Evolutionary conservation across 2,888 invertebrate species (phyloP).

Genomic region (Glaucopsyche alexis): DNA sequence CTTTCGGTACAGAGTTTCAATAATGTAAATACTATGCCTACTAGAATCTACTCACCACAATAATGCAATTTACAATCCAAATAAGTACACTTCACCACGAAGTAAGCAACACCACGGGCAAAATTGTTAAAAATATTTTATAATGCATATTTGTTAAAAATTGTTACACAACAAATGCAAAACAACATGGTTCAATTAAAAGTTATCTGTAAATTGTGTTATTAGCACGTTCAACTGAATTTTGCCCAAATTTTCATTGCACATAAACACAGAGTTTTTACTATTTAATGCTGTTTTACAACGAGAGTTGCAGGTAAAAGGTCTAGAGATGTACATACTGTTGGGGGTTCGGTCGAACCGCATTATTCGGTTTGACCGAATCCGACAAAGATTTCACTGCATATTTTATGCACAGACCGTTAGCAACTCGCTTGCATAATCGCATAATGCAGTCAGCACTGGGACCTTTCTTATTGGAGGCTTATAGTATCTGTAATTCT

Average conservation of each 20-base stretch:
- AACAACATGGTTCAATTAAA: not conserved
- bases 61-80: too few relatives aligned
- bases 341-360: not conserved
- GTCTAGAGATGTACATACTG: not conserved
- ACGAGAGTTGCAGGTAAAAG: not conserved
- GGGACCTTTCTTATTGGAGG: too few relatives aligned
- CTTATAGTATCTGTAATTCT: too few relatives aligned
- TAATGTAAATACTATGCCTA: too few relatives aligned
- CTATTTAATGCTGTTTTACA: slow-evolving; percentile 18
- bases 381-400: too few relatives aligned
- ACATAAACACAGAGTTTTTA: slow-evolving; percentile 5
- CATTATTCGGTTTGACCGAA: not conserved
- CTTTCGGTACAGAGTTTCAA: too few relatives aligned
- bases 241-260: not conserved
- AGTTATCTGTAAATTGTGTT: not conserved
- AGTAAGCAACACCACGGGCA: too few relatives aligned
- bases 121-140: not conserved
- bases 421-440: too few relatives aligned
- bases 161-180: not conserved
- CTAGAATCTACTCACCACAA: too few relatives aligned
- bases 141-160: not conserved
- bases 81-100: too few relatives aligned
- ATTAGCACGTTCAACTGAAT: not conserved
- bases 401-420: too few relatives aligned
- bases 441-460: too few relatives aligned